Evolutionary conservation across 2,888 invertebrate species (phyloP).

Genomic region (Andrena marginata): DNA sequence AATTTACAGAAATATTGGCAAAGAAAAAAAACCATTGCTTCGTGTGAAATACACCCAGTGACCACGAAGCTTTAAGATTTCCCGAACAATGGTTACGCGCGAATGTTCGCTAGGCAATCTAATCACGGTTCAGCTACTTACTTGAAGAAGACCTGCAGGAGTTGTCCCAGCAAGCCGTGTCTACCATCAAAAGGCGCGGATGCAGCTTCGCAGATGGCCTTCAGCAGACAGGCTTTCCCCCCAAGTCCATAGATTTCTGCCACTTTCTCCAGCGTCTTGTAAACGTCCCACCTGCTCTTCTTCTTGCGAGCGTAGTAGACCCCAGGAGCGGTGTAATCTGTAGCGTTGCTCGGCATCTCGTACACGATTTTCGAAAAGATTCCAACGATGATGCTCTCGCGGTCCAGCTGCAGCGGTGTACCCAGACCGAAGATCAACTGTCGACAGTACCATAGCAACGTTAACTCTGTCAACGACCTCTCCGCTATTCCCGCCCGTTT

Average conservation of each 20-base stretch:
- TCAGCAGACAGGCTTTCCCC: conserved; percentile 89
- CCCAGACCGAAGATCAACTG: conserved; percentile 85
- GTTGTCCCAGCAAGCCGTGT: conserved; percentile 91
- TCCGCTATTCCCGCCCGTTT: background rate
- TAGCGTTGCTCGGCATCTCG: conserved; percentile 82
- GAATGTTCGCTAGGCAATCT: background rate
- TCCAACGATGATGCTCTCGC: conserved; percentile 84
- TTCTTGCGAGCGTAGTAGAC: conserved; percentile 72
- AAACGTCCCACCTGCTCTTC: conserved; percentile 87
- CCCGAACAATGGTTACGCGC: too few relatives aligned
- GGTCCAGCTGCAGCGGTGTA: conserved; percentile 83
- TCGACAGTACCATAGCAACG: background rate
- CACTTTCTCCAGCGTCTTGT: conserved; percentile 88
- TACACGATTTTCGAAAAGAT: conserved; percentile 84
- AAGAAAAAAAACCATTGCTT: too few relatives aligned
- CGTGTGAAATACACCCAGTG: too few relatives aligned
- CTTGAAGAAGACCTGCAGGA: conserved; percentile 91
- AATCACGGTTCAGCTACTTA: conserved; percentile 57
- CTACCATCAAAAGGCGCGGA: conserved; percentile 89
- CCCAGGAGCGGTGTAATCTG: conserved; percentile 81
- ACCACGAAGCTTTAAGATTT: too few relatives aligned
- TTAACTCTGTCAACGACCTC: too few relatives aligned
- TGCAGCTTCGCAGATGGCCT: conserved; percentile 92
- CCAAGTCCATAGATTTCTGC: conserved; percentile 84
- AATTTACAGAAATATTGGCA: too few relatives aligned